Evolutionary conservation across 2,888 invertebrate species (phyloP), one percentile per base, ranked within the genome.

Genomic region (Acanthacorydalis orientalis): DNA sequence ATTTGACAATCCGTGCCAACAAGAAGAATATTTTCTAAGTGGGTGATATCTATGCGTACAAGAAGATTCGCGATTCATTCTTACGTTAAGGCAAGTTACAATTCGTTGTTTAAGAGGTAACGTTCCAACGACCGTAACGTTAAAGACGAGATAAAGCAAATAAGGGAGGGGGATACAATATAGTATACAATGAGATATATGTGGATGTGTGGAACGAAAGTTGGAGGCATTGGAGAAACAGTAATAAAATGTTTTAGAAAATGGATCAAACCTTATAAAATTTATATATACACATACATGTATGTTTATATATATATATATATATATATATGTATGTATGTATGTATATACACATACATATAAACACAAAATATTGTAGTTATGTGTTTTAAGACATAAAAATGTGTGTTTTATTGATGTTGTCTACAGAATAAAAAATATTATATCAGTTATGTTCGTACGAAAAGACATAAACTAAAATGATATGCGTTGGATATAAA

Each of bases 281-380:
- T 47, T 44, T 47, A 47, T 47, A 47, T 47, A 47, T 47, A 47
- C 43, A 47, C 43, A 47, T 44, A 47, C 45, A 47, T 44, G 45
- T 47, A 41, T 41, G 45, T 41, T 46, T 15, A 47, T 8, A 38
- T 46, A 38, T 4, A 47, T 47, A 46, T 38, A 41, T 41, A 47
- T 38, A 15, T 47, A 38, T 47, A 38, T 44, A 14, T 46, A 42
- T 40, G 4, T 44, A 14, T 10, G 6, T 42, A 11, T 40, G 44
- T 43, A 43, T 43, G 23, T 43, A 43, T 43, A 43, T 43, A 43
- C 23, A 43, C 23, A 43, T 43, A 43, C 23, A 43, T 43, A 43
- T 43, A 43, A n/a, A n/a, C n/a, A n/a, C n/a, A n/a, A 23, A 4
- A 23, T 23, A 23, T 23, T 23, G 23, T 23, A 23, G 23, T 23